A percentile compares a stretch with the other conserved stretches of the same genome.
Conservation (phyloP, 2,113 vertebrate species). For the Ameiurus melas region DNA sequence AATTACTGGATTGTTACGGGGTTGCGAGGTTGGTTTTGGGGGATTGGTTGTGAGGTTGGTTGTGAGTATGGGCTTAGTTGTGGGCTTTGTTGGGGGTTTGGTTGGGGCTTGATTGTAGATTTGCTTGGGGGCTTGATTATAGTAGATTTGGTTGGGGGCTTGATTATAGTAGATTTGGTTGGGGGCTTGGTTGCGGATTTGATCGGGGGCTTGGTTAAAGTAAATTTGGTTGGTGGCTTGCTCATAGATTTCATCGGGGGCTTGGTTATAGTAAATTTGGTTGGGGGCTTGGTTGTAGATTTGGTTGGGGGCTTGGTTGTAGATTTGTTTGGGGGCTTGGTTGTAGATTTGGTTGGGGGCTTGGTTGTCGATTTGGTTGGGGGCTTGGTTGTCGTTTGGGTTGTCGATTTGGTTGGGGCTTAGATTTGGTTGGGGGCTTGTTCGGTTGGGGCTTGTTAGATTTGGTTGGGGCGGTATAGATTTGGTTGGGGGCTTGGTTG, state of each 20-base stretch:
- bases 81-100: neutral
- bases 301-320: neutral
- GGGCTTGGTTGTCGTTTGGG: neutral
- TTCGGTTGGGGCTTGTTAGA: rapidly evolving
- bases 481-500: neutral
- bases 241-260: neutral
- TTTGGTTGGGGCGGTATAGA: no score
- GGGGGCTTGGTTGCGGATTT: rapidly evolving
- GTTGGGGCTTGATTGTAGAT: neutral
- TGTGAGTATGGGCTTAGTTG: neutral
- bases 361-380: neutral
- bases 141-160: no score
- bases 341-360: neutral
- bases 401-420: neutral
- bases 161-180: neutral
- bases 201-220: neutral
- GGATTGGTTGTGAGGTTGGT: no score
- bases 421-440: no score
- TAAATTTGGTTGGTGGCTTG: neutral
- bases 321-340: neutral
- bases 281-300: neutral
- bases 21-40: no score
- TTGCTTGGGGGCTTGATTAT: neutral
- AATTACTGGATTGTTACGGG: neutral
- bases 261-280: rapidly evolving